A percentile compares a stretch with the other conserved stretches of the same genome.
phyloP scores from a whole-genome alignment of 2,113 vertebrate species.

The Turdus rufiventris region DNA sequence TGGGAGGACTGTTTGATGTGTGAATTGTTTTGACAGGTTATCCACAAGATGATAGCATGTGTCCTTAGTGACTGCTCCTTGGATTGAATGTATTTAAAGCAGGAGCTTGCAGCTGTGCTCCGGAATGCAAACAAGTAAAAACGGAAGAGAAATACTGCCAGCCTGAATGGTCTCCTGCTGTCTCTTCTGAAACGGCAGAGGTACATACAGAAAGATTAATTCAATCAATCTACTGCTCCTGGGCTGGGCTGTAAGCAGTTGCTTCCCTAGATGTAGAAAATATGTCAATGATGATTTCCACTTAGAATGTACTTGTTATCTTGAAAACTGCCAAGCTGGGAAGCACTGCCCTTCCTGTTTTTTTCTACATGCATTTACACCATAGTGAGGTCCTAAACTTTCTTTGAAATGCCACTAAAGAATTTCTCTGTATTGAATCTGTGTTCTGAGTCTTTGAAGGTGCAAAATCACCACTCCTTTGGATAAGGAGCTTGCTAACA shows the following conservation, averaged over 20 bases:
- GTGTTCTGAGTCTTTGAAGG: background rate
- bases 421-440: background rate
- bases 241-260: accelerated
- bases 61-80: background rate
- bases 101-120: background rate
- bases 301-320: background rate
- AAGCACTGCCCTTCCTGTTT: background rate
- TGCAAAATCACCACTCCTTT: background rate
- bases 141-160: background rate
- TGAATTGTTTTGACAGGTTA: background rate
- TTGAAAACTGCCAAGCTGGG: background rate
- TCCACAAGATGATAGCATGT: background rate
- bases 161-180: background rate
- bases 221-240: background rate
- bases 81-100: background rate
- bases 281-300: background rate
- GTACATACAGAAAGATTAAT: background rate
- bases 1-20: background rate
- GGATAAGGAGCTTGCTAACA: background rate
- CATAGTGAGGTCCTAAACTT: background rate
- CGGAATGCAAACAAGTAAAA: background rate
- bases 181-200: background rate
- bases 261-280: background rate
- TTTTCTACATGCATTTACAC: background rate
- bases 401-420: background rate